phyloP scores from a whole-genome alignment of 2,888 invertebrate species.

The Synanthedon vespiformis region DNA sequence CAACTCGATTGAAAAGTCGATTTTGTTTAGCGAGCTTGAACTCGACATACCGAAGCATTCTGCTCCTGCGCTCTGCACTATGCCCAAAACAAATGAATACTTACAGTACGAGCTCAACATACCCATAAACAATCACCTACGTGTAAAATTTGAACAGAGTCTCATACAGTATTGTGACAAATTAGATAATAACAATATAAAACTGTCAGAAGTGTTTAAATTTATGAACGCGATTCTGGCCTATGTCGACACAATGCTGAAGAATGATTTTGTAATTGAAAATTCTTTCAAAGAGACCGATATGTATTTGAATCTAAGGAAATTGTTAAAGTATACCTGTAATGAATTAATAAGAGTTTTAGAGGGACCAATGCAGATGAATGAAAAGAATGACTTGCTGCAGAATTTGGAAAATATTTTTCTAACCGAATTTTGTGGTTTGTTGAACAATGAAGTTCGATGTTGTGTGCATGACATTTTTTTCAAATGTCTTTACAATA shows the following conservation, averaged over 20 bases:
- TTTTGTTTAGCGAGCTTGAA: slow-evolving; percentile 51
- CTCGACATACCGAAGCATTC: slow-evolving; percentile 13
- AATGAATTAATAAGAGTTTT: slow-evolving; percentile 20
- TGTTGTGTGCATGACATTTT: slow-evolving; percentile 29
- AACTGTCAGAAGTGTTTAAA: slow-evolving; percentile 11
- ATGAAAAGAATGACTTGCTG: slow-evolving; percentile 28
- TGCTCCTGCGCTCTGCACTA: too few species aligned
- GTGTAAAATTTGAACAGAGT: slow-evolving; percentile 20
- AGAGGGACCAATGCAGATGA: slow-evolving; percentile 22
- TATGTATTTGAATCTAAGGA: slow-evolving; percentile 20
- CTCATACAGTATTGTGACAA: slow-evolving; percentile 12
- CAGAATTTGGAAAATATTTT: slow-evolving; percentile 28
- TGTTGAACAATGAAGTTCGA: slow-evolving; percentile 26
- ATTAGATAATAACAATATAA: slow-evolving; percentile 6
- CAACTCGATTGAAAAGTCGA: slow-evolving; percentile 33
- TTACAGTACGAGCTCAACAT: slow-evolving; percentile 19
- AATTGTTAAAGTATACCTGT: slow-evolving; percentile 24
- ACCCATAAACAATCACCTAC: slow-evolving; percentile 20
- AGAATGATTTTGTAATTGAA: slow-evolving; percentile 19
- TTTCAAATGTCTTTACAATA: slow-evolving; percentile 38
- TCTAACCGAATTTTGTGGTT: slow-evolving; percentile 22
- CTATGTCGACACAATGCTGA: slow-evolving; percentile 32
- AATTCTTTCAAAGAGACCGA: slow-evolving; percentile 19
- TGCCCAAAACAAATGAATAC: slow-evolving; percentile 8
- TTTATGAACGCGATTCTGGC: slow-evolving; percentile 21